Evolutionary conservation across 2,797 vertebrate species (phyloP).

Genomic region (Chloroceryle inda): DNA sequence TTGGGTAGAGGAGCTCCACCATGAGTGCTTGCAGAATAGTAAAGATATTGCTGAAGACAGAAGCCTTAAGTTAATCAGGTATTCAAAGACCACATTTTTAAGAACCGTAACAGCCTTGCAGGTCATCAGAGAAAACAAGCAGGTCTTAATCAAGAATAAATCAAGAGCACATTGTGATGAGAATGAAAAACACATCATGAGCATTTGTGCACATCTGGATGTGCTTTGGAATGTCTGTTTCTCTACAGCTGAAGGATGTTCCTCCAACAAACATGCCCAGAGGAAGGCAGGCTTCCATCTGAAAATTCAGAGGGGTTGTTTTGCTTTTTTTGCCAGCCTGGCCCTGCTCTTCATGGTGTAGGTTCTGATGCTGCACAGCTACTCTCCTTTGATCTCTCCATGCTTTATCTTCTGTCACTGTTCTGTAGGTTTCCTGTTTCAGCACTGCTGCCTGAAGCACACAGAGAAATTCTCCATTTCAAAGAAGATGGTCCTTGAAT

Average conservation of each 20-base stretch:
- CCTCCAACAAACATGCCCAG: constrained; percentile 42
- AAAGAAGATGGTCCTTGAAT: neutral
- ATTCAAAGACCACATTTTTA: constrained; percentile 9
- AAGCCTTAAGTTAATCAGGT: constrained; percentile 13
- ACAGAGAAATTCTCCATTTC: neutral
- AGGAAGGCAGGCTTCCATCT: constrained; percentile 61
- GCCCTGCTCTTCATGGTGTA: constrained; percentile 24
- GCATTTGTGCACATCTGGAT: constrained; percentile 76
- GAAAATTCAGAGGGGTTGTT: constrained; percentile 53
- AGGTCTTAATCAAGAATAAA: constrained; percentile 60
- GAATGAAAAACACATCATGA: constrained; percentile 54
- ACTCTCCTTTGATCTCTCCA: constrained; percentile 55
- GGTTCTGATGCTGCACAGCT: constrained; percentile 26
- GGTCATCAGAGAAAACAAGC: constrained; percentile 15
- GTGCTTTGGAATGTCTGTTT: constrained; percentile 31
- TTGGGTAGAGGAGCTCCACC: neutral
- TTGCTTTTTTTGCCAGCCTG: neutral
- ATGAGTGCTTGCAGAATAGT: neutral
- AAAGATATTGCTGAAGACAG: neutral
- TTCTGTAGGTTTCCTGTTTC: constrained; percentile 58
- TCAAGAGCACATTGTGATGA: constrained; percentile 40
- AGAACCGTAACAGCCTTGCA: neutral
- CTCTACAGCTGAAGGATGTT: neutral
- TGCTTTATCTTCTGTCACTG: constrained; percentile 37
- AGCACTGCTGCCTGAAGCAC: neutral